These are phyloP conservation scores for Sebastes fasciatus DNA, from an alignment of 2,113 vertebrate species.

Conservation along the genomic window DNA sequence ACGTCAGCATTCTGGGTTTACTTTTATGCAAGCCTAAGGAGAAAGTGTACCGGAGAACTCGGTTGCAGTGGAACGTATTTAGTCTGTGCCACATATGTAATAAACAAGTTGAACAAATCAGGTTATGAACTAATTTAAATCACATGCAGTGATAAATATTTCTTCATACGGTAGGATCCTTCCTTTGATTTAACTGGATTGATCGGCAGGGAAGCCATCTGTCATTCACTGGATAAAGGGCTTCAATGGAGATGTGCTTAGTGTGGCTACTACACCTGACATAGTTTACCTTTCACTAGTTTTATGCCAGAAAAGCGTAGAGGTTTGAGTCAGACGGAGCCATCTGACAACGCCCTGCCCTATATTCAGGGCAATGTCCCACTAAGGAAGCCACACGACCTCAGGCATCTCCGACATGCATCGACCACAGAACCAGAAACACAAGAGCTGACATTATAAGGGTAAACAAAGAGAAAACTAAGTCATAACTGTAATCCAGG, in stretches of 20 bases:
- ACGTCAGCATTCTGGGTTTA: slow-evolving; percentile 69
- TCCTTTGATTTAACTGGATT: neutral
- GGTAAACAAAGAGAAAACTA: slow-evolving; percentile 64
- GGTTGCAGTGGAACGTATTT: slow-evolving; percentile 36
- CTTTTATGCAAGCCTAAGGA: slow-evolving; percentile 60
- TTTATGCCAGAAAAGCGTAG: slow-evolving; percentile 14
- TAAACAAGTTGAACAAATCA: slow-evolving; percentile 14
- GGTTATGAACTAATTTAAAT: slow-evolving; percentile 1
- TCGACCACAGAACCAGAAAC: slow-evolving; percentile 69
- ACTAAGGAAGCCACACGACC: slow-evolving; percentile 74
- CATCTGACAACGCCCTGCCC: slow-evolving; percentile 75
- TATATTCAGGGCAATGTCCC: slow-evolving; percentile 68
- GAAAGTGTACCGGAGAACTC: slow-evolving; percentile 33
- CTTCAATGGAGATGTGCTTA: neutral
- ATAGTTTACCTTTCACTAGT: slow-evolving; percentile 38
- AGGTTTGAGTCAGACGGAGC: slow-evolving; percentile 33
- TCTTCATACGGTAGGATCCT: neutral
- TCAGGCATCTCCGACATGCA: slow-evolving; percentile 78
- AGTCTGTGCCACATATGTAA: slow-evolving; percentile 18
- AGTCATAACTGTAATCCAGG: slow-evolving; percentile 42
- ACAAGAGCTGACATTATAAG: slow-evolving; percentile 64
- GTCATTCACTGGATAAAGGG: neutral
- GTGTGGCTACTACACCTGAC: slow-evolving; percentile 5
- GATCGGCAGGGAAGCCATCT: neutral
- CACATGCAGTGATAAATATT: neutral